Percentiles rank a stretch among this genome's conserved stretches.
phyloP scores from a whole-genome alignment of 2,888 invertebrate genomes.

The Arctia plantaginis region DNA sequence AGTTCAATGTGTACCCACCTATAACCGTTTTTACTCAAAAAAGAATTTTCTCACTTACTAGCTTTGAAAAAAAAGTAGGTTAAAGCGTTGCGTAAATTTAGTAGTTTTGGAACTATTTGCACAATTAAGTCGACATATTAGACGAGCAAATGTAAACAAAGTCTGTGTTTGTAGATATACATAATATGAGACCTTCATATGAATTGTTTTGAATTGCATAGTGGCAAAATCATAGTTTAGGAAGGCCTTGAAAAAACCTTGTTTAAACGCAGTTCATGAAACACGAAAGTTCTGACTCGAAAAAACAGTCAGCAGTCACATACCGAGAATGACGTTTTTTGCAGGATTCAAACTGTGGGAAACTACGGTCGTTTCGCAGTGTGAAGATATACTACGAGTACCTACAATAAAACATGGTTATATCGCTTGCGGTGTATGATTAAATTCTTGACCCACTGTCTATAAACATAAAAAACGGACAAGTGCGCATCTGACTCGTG shows the following conservation, averaged over 20 bases:
- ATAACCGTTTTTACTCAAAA: too few species aligned
- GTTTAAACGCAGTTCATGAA: background rate
- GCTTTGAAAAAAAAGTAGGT: too few species aligned
- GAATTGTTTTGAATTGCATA: background rate
- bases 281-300: background rate
- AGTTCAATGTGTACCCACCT: too few species aligned
- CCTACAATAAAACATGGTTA: background rate
- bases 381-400: background rate
- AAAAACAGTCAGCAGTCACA: background rate
- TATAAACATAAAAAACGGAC: background rate
- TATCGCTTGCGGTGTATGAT: background rate
- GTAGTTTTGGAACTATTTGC: too few species aligned
- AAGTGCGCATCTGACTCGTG: background rate
- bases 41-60: too few species aligned
- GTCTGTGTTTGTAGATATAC: too few species aligned
- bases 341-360: background rate
- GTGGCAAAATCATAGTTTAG: background rate
- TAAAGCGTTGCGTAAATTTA: background rate
- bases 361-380: background rate
- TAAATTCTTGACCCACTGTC: background rate
- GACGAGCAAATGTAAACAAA: too few species aligned
- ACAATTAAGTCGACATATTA: too few species aligned
- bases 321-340: background rate
- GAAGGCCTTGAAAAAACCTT: too few species aligned
- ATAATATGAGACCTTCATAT: too few species aligned